Evolutionary conservation across 2,113 vertebrate species (phyloP), one percentile per base, ranked within the genome.

Genomic region (Bubo blakistoni): DNA sequence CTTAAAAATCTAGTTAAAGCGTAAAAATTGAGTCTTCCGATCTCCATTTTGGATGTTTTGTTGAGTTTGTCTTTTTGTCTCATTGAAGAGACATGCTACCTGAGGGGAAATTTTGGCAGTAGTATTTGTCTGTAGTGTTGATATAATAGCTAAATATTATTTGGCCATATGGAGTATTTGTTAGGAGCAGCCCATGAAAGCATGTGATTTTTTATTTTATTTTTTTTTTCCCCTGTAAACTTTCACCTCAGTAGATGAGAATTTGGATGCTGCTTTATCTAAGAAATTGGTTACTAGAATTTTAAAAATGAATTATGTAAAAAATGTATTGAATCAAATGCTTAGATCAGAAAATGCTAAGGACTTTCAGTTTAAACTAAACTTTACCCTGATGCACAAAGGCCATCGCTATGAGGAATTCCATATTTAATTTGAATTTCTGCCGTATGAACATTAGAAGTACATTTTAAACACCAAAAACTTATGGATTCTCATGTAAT

Each of bases 401-500:
- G 20, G 5, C 25, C 38, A 26, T 83, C 24, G 88, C 19, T 32
- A 18, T 65, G 40, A 69, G 20, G 29, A 82, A 72, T 82, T 94
- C 10, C 15, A 70, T 38, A 51, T 69, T 92, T 52, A 51, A 46
- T 71, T 81, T 77, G 1, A 46, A 36, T 74, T 74, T 92, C 22
- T 90, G 29, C 16, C 10, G 10, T 90, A 7, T 38, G 4, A 67
- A 63, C 7, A n/a, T 67, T 38, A 51, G 27, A 62, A 80, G 72
- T 77, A 26, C 2, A 18, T 40, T 91, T 95, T 69, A 20, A 55
- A 54, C 10, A 18, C 20, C 15, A 22, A 47, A 46, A 63, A 4
- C 5, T 9, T 47, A 7, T 0, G 1, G 20, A 46, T 57, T 72
- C 4, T 59, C 13, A 24, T 49, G 9, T 9, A 47, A 66, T 66